These are phyloP conservation scores for Keiferia lycopersicella DNA, from an alignment of 2,888 invertebrate species.

Conservation along the genomic window DNA sequence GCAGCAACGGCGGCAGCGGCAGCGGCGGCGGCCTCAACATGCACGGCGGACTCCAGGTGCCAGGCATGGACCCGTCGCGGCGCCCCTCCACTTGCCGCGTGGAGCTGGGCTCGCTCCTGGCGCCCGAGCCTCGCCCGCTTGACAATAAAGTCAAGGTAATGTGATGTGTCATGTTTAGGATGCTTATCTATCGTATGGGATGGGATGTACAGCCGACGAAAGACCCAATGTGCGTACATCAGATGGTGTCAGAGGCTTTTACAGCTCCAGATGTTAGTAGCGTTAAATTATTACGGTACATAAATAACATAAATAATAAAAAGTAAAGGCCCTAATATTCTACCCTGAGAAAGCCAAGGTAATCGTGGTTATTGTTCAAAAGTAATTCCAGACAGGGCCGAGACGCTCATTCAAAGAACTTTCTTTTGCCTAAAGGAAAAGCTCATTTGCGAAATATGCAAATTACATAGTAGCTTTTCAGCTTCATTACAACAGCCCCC, in stretches of 20 bases:
- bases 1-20: conserved; percentile 55
- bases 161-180: background rate
- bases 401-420: background rate
- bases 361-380: no score
- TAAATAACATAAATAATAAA: no score
- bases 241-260: no score
- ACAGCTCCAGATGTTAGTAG: no score
- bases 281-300: no score
- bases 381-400: background rate
- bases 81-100: conserved; percentile 77
- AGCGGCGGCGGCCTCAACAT: conserved; percentile 55
- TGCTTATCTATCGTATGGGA: no score
- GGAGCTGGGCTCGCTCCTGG: conserved; percentile 84
- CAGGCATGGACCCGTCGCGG: conserved; percentile 46
- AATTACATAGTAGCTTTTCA: background rate
- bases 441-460: background rate
- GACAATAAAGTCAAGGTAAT: conserved; percentile 89
- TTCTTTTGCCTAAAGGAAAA: background rate
- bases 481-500: background rate
- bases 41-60: conserved; percentile 47
- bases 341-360: no score
- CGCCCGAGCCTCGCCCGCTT: conserved; percentile 84
- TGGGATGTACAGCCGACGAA: no score
- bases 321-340: no score
- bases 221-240: no score